Percentiles rank a stretch among this genome's conserved stretches.
Conservation (phyloP, 2,797 vertebrate genomes). For the Florisuga fusca region DNA sequence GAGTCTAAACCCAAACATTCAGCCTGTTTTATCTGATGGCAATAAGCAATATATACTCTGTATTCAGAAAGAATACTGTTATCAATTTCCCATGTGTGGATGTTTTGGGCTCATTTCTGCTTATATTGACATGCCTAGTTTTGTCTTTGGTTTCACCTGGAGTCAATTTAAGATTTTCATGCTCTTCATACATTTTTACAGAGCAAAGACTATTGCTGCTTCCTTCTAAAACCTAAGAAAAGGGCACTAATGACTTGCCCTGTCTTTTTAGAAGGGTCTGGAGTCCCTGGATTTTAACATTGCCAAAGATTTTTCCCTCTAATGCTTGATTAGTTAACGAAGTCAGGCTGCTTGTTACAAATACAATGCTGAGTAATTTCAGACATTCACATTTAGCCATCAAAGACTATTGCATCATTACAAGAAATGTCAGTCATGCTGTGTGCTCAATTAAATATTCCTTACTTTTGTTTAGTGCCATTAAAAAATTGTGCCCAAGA, state of each 20-base stretch:
- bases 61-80: not conserved
- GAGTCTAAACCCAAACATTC: not conserved
- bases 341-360: not conserved
- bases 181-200: not conserved
- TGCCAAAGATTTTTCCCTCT: not conserved
- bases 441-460: not conserved
- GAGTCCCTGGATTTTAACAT: not conserved
- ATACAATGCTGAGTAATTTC: not conserved
- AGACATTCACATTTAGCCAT: not conserved
- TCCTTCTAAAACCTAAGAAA: not conserved
- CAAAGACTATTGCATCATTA: not conserved
- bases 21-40: not conserved
- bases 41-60: not conserved
- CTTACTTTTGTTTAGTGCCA: slow-evolving; percentile 13
- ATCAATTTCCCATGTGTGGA: not conserved
- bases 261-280: not conserved
- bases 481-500: not conserved
- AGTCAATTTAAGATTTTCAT: not conserved
- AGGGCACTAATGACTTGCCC: not conserved
- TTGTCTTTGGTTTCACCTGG: not conserved
- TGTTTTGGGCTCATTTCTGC: not conserved
- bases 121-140: not conserved
- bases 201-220: not conserved
- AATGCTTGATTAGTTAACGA: not conserved
- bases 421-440: not conserved